Evolutionary conservation across 1,140 invertebrate species (phyloP), one percentile per base, ranked within the genome.

Genomic region (Pseudomyrmex pallidus): DNA sequence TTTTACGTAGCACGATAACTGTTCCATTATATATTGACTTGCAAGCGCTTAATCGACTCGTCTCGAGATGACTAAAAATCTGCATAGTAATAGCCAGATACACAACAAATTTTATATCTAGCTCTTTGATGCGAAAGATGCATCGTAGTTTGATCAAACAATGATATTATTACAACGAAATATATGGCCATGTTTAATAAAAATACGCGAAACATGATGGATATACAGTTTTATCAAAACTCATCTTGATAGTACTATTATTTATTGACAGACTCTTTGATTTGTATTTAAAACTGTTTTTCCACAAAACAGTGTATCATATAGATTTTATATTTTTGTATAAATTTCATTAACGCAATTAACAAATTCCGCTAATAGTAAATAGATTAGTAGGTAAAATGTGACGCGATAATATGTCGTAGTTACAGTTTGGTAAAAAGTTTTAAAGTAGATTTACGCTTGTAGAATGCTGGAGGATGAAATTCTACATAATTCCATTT

Each of bases 401-500:
- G 20, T 12, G 10, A 59, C 9, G 20, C 13, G 15, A 22, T 20
- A 12, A 76, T 66, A 76, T 22, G 48, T n/a, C 50, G 62, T 56
- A 66, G 62, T 77, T 35, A 17, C 50, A 77, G 13, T 77, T 77
- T 68, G 35, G 2, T 35, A 35, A 35, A 77, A 78, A 78, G 44
- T 57, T 35, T 35, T 78, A 48, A 70, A 78, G 67, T 70, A 48
- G 17, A 70, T 78, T 68, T 78, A 78, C 35, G 64, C 64, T 70
- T 78, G 68, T 35, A 44, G 54, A 59, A 57, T 10, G 63, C 44
- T 13, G n/a, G 44, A 35, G 35, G 46, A 77, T 77, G 52, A 56
- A 78, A 78, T 70, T 78, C 54, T 78, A 78, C 64, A 78, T 70
- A 78, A 78, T 78, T 78, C 64, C 25, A 57, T 78, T 78, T 70